phyloP scores from a whole-genome alignment of 2,888 invertebrate genomes.

The Eudasyphora cyanicolor region DNA sequence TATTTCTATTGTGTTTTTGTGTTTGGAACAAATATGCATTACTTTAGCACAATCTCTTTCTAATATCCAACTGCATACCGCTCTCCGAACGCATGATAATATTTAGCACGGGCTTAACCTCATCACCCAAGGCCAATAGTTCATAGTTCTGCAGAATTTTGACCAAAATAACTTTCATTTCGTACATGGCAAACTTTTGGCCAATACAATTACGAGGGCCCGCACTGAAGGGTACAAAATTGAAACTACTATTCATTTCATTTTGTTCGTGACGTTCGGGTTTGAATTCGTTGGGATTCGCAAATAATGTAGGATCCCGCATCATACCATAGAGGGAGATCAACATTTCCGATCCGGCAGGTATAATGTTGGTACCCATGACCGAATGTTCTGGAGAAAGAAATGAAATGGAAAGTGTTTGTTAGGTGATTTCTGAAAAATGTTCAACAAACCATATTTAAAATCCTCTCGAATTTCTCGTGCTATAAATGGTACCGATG shows the following conservation, averaged over 20 bases:
- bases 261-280: slow-evolving; percentile 68
- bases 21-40: no score
- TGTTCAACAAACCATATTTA: slow-evolving; percentile 67
- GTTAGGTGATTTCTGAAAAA: not conserved
- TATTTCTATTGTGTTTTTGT: no score
- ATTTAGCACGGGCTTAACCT: slow-evolving; percentile 64
- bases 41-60: no score
- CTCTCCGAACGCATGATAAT: slow-evolving; percentile 67
- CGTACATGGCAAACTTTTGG: no score
- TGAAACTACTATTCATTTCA: not conserved
- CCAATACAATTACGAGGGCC: no score
- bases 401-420: not conserved
- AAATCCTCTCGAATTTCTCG: slow-evolving; percentile 68
- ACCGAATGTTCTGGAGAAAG: slow-evolving; percentile 65
- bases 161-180: slow-evolving; percentile 67
- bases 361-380: slow-evolving; percentile 67
- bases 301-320: slow-evolving; percentile 59
- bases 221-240: slow-evolving; percentile 66
- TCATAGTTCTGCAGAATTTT: slow-evolving; percentile 69
- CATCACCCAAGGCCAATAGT: slow-evolving; percentile 69
- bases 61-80: slow-evolving; percentile 71
- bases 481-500: slow-evolving; percentile 81
- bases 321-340: slow-evolving; percentile 70
- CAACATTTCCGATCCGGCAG: slow-evolving; percentile 69
- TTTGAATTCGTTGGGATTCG: slow-evolving; percentile 58